Base-by-base conservation (phyloP, 2,888 invertebrate species). In the Harpagoxenus sublaevis region DNA sequence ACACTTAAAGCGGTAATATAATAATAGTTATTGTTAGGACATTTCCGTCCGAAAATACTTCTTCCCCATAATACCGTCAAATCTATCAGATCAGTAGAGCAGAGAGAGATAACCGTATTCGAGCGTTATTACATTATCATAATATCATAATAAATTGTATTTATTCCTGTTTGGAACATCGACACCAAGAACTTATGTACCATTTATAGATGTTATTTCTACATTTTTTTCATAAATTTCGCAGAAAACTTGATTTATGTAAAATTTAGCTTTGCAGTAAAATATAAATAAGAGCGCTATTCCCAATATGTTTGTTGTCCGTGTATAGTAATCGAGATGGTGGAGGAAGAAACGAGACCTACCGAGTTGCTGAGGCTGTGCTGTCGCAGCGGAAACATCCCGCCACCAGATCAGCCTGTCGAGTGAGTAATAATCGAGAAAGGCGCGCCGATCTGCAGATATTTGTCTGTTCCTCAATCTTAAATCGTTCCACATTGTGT, bases 321-420 rank as follows among this genome's bases (percentile, higher is more conserved):
- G 4, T 70, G 31, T 81, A 66, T 65, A 94, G 94, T 91, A 53
- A 92, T 93, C 84, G 93, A 94, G 75, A 89, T 92, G n/a, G 93
- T 94, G 63, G 92, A 92, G 66, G 92, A 92, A 62, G 88, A 92
- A 66, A 92, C 91, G 75, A 88, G 93, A n/a, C 90, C 87, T 18
- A 86, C 85, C 66, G 90, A 91, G 6, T 94, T 93, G 92, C 87
- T 92, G 39, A 88, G 91, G 39, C 87, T 94, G n/a, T 94, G 94
- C 87, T 94, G 93, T 90, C 91, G 92, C 23, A 91, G 91, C 74
- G 83, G 84, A 70, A 89, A 90, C 42, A 86, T 88, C 53, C 90
- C 92, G 18, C 91, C 93, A n/a, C 89, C 92, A 31, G 92, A 93
- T 87, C 92, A 87, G 90, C 91, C 92, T 62, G 89, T 91, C 84